phyloP scores from a whole-genome alignment of 37 sponge, comb jelly and placozoan genomes.

The Hexactinellida sp. region DNA sequence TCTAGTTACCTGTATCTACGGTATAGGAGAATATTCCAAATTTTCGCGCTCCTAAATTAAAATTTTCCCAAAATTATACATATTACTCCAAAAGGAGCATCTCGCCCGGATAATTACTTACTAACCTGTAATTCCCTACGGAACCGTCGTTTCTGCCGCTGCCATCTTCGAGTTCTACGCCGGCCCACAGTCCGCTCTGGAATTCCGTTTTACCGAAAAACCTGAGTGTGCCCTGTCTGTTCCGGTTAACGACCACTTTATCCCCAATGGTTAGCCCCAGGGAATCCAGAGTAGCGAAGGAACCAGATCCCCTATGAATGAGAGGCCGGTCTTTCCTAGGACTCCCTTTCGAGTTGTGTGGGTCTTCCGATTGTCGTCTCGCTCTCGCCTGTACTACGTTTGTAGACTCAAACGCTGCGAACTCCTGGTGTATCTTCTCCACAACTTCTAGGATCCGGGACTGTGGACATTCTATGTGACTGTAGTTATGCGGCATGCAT shows the following conservation, averaged over 20 bases:
- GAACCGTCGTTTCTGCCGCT: constrained; percentile 88
- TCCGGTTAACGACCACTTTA: constrained; percentile 46
- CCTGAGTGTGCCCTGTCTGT: constrained; percentile 38
- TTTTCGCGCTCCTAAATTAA: no score
- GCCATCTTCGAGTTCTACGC: constrained; percentile 75
- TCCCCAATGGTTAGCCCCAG: constrained; percentile 49
- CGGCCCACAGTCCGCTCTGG: constrained; percentile 44
- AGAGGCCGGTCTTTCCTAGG: background rate
- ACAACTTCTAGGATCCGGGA: background rate
- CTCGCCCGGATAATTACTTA: no score
- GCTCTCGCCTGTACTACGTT: background rate
- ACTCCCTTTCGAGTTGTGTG: background rate
- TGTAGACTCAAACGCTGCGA: background rate
- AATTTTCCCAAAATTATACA: no score
- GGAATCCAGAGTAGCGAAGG: background rate
- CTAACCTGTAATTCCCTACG: constrained; percentile 20
- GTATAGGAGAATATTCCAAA: no score
- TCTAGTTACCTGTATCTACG: no score
- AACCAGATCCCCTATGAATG: background rate
- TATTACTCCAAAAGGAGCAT: no score
- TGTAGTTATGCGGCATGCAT: background rate
- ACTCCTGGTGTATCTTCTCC: background rate
- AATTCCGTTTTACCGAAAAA: constrained; percentile 68
- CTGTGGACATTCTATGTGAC: background rate
- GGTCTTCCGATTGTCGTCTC: background rate